Evolutionary conservation across 2,113 vertebrate genomes (phyloP), one percentile per base, ranked within the genome.

Genomic region (Myrmecobius fasciatus): DNA sequence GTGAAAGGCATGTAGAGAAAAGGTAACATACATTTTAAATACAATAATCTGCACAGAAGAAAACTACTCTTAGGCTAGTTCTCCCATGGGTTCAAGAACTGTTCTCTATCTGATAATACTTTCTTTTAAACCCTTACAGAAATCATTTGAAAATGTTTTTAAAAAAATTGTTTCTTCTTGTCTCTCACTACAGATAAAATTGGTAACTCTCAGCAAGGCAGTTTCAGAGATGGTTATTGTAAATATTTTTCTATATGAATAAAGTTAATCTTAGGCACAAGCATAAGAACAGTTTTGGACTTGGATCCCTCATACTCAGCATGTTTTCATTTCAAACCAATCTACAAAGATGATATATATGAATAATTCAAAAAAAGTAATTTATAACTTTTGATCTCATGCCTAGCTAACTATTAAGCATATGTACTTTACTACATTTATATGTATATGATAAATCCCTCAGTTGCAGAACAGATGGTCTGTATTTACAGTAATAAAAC

Each of bases 261-360:
- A 22, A 20, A 31, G 46, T 95, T 97, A 92, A 22, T 49, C 47
- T 56, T 43, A 88, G 67, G 51, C 31, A 28, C 36, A 7, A 46
- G 36, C 52, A 67, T 95, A 89, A 92, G 75, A 90, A 89, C 91
- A 67, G 75, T 88, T 54, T 52, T 92, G 8, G 47, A n/a, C 89
- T 52, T 25, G 47, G 92, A 91, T 89, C 88, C 53, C 22, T 56
- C 46, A 75, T 51, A 51, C 8, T 53, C 53, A 25, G 36, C 49
- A 88, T 53, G 88, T 90, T 83, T 90, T 89, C 20, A 43, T 56
- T 89, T 51, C 43, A 36, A 12, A 2, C 75, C 52, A 92, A 92
- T 83, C 91, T 91, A 24, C 49, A 93, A 89, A 90, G 89, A 12
- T 49, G n/a, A 1, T 28, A 0, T 8, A 28, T 88, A 24, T 52